Evolutionary conservation across 2,113 vertebrate genomes (phyloP).

Genomic region (Trochalopteron elliotii): DNA sequence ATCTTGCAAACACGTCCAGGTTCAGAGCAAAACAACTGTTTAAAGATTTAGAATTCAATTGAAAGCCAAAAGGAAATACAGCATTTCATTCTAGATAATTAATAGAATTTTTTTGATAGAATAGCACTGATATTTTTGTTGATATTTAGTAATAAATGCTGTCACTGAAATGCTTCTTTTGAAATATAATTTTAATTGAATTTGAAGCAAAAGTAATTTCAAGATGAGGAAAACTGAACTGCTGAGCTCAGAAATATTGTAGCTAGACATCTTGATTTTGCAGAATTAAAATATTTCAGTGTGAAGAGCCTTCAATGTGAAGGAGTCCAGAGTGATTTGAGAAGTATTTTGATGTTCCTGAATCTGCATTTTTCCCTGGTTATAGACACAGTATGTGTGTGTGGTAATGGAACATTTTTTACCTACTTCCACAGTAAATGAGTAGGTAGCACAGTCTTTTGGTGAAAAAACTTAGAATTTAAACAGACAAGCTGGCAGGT

Average conservation of each 20-base stretch:
- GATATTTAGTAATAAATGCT: background rate
- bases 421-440: background rate
- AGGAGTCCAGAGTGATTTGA: background rate
- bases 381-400: background rate
- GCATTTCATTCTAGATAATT: background rate
- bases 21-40: background rate
- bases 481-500: constrained; percentile 6
- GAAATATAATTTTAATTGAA: background rate
- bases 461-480: constrained; percentile 11
- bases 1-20: background rate
- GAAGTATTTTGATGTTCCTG: background rate
- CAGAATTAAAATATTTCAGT: background rate
- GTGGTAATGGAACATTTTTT: background rate
- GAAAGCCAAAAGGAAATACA: background rate
- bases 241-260: background rate
- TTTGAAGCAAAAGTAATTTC: background rate
- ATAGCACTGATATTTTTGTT: background rate
- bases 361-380: background rate
- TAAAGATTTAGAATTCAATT: background rate
- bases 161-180: background rate
- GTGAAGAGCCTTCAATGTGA: background rate
- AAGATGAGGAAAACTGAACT: background rate
- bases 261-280: background rate
- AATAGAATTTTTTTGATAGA: background rate
- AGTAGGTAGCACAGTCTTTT: background rate